These are phyloP conservation scores for Tipula unca DNA, from an alignment of 2,888 invertebrate species.

Conservation along the genomic window DNA sequence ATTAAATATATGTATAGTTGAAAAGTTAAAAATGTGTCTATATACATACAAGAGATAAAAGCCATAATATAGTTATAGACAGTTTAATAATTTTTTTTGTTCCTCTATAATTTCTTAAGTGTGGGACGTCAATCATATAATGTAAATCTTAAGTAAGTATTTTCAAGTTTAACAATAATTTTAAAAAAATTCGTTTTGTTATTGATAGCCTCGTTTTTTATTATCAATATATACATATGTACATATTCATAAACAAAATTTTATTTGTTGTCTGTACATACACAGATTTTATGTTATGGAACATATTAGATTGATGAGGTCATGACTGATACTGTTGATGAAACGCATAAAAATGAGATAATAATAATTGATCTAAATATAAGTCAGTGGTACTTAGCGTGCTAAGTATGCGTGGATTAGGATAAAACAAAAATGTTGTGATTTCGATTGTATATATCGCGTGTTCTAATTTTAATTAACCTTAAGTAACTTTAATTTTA, in stretches of 20 bases:
- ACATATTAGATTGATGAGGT: not conserved
- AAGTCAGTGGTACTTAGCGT: not conserved
- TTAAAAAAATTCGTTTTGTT: not conserved
- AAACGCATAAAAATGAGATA: not conserved
- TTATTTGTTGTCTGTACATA: not conserved
- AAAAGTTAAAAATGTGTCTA: not conserved
- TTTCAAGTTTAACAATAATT: not conserved
- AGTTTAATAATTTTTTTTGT: not conserved
- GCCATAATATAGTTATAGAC: not conserved
- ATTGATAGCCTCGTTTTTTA: not conserved
- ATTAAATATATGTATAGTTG: not conserved
- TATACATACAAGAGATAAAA: not conserved
- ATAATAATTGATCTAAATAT: not conserved
- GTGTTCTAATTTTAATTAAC: not conserved
- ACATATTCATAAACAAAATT: not conserved
- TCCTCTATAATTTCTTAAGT: not conserved
- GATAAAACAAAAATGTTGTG: not conserved
- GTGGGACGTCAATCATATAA: not conserved
- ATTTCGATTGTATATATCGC: not conserved
- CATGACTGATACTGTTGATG: not conserved
- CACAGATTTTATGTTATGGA: not conserved
- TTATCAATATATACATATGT: no score
- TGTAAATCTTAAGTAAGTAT: not conserved
- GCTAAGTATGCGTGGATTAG: not conserved
- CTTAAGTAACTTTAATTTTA: not conserved